A percentile compares a stretch with the other conserved stretches of the same genome.
These are phyloP conservation scores for Conistra vaccinii DNA, from an alignment of 2,888 invertebrate genomes.

Conservation along the genomic window DNA sequence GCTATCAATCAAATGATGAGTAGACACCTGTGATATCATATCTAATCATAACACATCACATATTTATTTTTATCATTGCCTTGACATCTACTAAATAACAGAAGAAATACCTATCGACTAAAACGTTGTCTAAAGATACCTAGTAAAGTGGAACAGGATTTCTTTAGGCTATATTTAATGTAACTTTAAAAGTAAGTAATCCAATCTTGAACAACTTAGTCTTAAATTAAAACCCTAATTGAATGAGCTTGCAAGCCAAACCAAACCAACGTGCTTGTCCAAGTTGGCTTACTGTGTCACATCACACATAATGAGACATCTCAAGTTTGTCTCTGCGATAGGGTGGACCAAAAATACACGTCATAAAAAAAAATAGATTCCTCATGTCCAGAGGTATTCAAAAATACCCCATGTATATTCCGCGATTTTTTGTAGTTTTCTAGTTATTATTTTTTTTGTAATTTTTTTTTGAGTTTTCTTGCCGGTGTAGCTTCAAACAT, in stretches of 20 bases:
- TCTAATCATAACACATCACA: not conserved
- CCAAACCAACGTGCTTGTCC: not conserved
- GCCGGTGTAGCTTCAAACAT: too few species aligned
- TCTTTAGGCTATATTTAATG: not conserved
- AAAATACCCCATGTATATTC: too few species aligned
- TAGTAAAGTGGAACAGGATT: not conserved
- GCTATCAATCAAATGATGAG: not conserved
- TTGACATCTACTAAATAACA: not conserved
- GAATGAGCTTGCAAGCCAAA: not conserved
- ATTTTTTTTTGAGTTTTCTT: too few species aligned
- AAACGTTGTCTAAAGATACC: not conserved
- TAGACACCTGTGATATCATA: not conserved
- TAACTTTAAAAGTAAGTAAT: not conserved
- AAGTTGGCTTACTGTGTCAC: not conserved
- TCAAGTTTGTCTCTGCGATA: not conserved
- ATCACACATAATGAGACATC: too few species aligned
- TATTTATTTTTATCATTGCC: not conserved
- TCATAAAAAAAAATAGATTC: too few species aligned
- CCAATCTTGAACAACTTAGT: not conserved
- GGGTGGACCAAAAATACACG: too few species aligned
- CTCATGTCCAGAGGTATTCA: too few species aligned
- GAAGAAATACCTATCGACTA: not conserved
- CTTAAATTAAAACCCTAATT: too few species aligned
- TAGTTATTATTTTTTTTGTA: too few species aligned
- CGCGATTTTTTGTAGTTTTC: too few species aligned